Conservation (phyloP, 37 sponge, comb jelly and placozoan species). For the Theonella swinhoei region DNA sequence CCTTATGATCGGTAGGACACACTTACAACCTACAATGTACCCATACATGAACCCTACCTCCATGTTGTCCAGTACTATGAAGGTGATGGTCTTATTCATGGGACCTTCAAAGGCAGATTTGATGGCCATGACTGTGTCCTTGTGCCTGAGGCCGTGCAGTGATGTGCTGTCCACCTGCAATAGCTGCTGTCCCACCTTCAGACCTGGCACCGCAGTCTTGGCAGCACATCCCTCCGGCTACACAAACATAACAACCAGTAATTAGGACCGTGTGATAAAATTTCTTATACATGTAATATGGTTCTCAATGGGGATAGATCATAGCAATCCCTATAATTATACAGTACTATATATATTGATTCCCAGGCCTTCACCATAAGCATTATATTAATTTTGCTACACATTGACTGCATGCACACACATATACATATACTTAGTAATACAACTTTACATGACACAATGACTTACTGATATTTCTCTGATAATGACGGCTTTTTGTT, state of each 20-base stretch:
- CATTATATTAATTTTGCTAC: too few relatives aligned
- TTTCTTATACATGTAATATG: too few relatives aligned
- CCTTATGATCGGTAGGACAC: background rate
- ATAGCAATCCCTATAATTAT: too few relatives aligned
- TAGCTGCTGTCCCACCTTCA: conserved; percentile 85
- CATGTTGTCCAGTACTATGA: conserved; percentile 52
- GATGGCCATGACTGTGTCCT: conserved; percentile 80
- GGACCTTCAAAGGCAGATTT: conserved; percentile 85
- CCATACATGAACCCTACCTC: background rate
- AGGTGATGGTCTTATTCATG: conserved; percentile 61
- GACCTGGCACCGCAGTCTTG: conserved; percentile 41
- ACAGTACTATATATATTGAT: background rate
- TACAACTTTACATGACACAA: too few relatives aligned
- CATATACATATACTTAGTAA: too few relatives aligned
- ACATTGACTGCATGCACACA: too few relatives aligned
- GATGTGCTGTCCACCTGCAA: conserved; percentile 60
- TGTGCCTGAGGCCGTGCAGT: conserved; percentile 79
- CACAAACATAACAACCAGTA: too few relatives aligned
- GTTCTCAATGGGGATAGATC: too few relatives aligned
- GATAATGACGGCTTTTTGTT: conserved; percentile 76
- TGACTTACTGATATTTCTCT: conserved; percentile 78
- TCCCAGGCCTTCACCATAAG: too few relatives aligned
- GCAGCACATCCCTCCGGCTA: conserved; percentile 83
- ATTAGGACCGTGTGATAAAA: too few relatives aligned
- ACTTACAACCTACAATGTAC: background rate